Percentiles rank a stretch among this genome's conserved stretches.
phyloP scores from a whole-genome alignment of 2,797 vertebrate genomes.

The Podarcis lilfordi region DNA sequence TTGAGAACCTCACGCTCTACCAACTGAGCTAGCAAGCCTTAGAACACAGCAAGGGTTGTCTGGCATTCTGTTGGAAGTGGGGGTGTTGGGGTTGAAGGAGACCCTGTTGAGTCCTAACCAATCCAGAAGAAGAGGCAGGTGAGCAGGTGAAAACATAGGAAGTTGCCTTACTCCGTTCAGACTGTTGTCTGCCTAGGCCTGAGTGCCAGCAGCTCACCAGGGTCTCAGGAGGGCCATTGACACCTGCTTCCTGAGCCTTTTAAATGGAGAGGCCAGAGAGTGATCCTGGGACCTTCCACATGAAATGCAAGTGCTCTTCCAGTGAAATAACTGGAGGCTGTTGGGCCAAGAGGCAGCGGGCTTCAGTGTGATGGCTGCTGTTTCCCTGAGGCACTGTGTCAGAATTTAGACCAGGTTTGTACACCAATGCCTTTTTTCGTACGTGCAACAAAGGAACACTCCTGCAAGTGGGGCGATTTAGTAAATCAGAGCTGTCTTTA shows the following conservation, averaged over 20 bases:
- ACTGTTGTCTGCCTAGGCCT: background rate
- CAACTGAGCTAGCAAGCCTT: background rate
- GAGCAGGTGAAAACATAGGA: background rate
- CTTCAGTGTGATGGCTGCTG: background rate
- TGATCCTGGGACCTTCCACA: background rate
- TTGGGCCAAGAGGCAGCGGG: background rate
- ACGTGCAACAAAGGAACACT: background rate
- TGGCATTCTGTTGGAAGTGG: background rate
- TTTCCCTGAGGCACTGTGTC: background rate
- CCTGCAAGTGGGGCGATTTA: background rate
- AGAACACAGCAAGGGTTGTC: background rate
- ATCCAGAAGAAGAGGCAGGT: background rate
- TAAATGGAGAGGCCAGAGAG: background rate
- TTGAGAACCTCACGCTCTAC: no score
- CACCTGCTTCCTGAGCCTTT: background rate
- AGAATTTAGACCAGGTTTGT: background rate
- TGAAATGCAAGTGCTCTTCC: background rate
- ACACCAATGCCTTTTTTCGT: background rate
- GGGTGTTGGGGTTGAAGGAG: background rate
- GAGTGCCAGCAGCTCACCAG: background rate
- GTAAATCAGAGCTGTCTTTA: background rate
- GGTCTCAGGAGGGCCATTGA: background rate
- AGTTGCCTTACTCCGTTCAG: background rate
- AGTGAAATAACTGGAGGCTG: background rate
- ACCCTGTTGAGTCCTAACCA: background rate